A percentile compares a stretch with the other conserved stretches of the same genome.
Evolutionary conservation across 2,113 vertebrate genomes (phyloP).

Genomic region (Petroica traversi): DNA sequence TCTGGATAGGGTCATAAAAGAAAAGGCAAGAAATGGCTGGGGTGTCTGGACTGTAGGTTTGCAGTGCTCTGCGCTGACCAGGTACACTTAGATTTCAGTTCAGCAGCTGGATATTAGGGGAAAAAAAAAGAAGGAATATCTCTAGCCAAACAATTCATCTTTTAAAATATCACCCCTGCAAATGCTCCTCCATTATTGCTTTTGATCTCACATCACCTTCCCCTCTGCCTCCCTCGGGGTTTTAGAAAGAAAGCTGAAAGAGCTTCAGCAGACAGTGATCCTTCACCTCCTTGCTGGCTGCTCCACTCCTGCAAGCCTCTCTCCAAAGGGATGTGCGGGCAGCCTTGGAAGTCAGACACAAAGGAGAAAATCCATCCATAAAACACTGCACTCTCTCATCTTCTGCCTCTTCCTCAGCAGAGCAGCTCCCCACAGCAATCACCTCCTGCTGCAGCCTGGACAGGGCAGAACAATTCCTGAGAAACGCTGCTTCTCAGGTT

Average conservation of each 20-base stretch:
- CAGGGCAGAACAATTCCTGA: not conserved
- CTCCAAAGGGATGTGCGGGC: not conserved
- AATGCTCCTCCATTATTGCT: slow-evolving; percentile 5
- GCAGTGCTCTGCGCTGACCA: not conserved
- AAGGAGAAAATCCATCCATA: not conserved
- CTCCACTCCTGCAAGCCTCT: not conserved
- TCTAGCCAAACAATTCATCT: not conserved
- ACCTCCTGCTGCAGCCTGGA: not conserved
- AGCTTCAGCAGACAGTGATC: not conserved
- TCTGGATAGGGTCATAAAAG: not conserved
- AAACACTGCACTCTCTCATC: not conserved
- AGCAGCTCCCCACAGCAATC: not conserved
- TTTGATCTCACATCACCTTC: slow-evolving; percentile 19
- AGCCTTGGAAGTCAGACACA: not conserved
- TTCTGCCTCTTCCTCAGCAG: not conserved
- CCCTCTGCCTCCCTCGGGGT: not conserved
- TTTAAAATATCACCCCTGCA: not conserved
- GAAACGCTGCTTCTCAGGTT: not conserved
- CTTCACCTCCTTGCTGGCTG: slow-evolving; percentile 17
- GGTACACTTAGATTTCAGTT: not conserved
- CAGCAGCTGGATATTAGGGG: not conserved
- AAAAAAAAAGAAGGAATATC: not conserved
- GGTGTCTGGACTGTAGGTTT: not conserved
- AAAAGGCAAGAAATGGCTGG: not conserved
- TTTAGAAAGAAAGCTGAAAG: slow-evolving; percentile 5